Evolutionary conservation across 1,140 invertebrate species (phyloP), one percentile per base, ranked within the genome.

Genomic region (Berghia stephanieae): DNA sequence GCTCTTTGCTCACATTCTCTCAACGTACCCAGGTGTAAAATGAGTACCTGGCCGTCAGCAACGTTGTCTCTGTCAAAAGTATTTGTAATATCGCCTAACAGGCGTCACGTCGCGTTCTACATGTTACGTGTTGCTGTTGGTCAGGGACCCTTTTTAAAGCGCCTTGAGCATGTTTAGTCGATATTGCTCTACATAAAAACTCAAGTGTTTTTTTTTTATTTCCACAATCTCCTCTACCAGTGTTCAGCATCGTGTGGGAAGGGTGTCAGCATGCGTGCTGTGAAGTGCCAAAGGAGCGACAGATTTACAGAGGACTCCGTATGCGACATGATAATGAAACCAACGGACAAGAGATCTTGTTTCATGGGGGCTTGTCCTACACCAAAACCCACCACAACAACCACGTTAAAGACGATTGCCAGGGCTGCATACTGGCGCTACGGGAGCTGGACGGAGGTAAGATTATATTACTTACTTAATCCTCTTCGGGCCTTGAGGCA

Each of bases 211-310:
- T 43, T 70, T 21, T 70, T 43, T 21, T 43, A 36, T 13, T 70
- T 43, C 18, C 16, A 34, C 13, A 34, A 2, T 42, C 27, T 44
- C 36, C 55, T 18, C 36, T 60, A 49, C 40, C 84, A 90, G 88
- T 90, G 89, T 81, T 89, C 88, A 16, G 81, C 79, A 40, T 86
- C 84, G 6, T 90, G 89, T 81, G 89, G 87, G 8, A 78, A 82
- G 43, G 85, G 85, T 0, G 52, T 81, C 8, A 78, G 77, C 13
- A 79, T 80, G 78, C 55, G 82, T 16, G 75, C 80, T 42, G 80
- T 86, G 6, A 78, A 80, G 42, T 86, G 85, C 52, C 84, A 80
- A 2, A 60, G 77, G 16, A 43, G 66, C 16, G 79, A 73, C 10
- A 72, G 78, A 18, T 77, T 84, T 34, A 69, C 83, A 31, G 72